phyloP scores from a whole-genome alignment of 37 sponge, comb jelly and placozoan species.

The Halichondria panicea region DNA sequence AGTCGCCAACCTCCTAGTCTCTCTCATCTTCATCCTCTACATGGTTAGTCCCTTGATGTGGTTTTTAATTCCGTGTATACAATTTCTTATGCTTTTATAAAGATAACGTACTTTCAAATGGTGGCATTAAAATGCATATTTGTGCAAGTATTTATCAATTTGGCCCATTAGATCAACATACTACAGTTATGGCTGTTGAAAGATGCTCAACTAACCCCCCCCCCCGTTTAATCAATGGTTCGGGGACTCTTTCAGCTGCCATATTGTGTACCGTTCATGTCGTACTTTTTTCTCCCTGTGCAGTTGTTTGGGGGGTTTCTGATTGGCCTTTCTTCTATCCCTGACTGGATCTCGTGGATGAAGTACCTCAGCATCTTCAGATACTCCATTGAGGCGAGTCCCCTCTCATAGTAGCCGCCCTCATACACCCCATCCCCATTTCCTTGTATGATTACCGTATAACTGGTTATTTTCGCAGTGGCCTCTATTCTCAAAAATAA shows the following conservation, averaged over 20 bases:
- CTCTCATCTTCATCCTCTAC: slow-evolving; percentile 50
- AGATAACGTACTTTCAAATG: neutral
- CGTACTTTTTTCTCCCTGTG: neutral
- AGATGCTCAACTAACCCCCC: no score
- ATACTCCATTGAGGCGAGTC: slow-evolving; percentile 41
- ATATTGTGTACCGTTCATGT: no score
- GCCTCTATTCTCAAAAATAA: no score
- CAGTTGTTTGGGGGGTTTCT: slow-evolving; percentile 80
- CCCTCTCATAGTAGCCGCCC: neutral
- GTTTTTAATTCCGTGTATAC: neutral
- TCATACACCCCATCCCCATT: neutral
- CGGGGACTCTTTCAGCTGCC: no score
- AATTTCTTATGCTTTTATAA: neutral
- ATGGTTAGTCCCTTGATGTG: slow-evolving; percentile 41
- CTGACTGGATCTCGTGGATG: slow-evolving; percentile 57
- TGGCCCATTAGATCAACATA: neutral
- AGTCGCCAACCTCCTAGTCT: slow-evolving; percentile 54
- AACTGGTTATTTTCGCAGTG: no score
- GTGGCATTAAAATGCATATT: neutral
- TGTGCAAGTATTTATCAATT: neutral
- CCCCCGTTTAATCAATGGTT: no score
- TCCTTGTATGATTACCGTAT: no score
- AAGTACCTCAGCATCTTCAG: slow-evolving; percentile 71
- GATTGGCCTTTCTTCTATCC: slow-evolving; percentile 41
- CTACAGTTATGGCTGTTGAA: no score